Conservation (phyloP, 2,113 vertebrate species). For the Regulus satrapa region DNA sequence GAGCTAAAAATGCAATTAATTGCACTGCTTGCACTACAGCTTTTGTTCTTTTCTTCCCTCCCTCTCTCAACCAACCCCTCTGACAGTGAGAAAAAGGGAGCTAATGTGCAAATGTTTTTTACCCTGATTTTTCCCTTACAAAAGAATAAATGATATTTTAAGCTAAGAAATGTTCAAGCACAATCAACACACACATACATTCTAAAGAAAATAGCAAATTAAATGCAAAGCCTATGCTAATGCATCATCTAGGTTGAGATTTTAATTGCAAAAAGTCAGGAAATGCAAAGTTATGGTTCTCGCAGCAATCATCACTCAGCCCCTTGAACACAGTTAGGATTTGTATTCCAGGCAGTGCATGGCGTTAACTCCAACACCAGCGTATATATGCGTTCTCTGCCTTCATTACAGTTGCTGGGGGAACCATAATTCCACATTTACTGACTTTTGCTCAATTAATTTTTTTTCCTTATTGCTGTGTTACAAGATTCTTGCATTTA, state of each 20-base stretch:
- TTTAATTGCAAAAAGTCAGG: slow-evolving; percentile 71
- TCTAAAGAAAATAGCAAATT: slow-evolving; percentile 61
- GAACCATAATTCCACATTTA: slow-evolving; percentile 65
- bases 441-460: slow-evolving; percentile 65
- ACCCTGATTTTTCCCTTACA: slow-evolving; percentile 38
- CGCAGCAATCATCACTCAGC: slow-evolving; percentile 53
- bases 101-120: slow-evolving; percentile 19
- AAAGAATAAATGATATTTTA: slow-evolving; percentile 61
- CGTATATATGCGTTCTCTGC: not conserved
- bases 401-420: slow-evolving; percentile 65
- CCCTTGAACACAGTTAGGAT: slow-evolving; percentile 40
- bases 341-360: slow-evolving; percentile 45
- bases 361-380: not conserved
- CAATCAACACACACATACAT: slow-evolving; percentile 56
- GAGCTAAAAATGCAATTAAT: slow-evolving; percentile 39
- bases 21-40: not conserved
- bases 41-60: not conserved
- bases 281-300: slow-evolving; percentile 65
- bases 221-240: slow-evolving; percentile 70
- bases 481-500: slow-evolving; percentile 30
- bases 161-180: slow-evolving; percentile 52
- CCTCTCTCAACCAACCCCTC: not conserved
- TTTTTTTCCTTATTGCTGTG: slow-evolving; percentile 26
- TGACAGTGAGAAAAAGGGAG: not conserved
- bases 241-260: slow-evolving; percentile 64